Conservation (phyloP, 2,888 invertebrate genomes). For the Rhagonycha fulva region DNA sequence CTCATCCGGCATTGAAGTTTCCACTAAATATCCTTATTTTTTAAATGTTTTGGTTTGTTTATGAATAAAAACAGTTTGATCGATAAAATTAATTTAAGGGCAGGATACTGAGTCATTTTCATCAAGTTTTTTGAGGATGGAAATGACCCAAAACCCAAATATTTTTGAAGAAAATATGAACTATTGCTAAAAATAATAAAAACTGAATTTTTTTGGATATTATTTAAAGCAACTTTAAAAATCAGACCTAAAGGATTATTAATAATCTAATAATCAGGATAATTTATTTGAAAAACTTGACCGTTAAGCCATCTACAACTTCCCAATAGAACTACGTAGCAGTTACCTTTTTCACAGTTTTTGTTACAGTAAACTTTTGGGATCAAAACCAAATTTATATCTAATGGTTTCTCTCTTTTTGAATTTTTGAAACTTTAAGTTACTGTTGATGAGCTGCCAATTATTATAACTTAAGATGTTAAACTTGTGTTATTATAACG, state of each 20-base stretch:
- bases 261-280: neutral
- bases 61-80: neutral
- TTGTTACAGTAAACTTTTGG: neutral
- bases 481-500: neutral
- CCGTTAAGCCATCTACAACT: neutral
- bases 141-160: neutral
- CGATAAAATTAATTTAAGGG: neutral
- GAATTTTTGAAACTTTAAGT: neutral
- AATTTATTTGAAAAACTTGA: neutral
- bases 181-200: neutral
- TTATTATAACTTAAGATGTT: neutral
- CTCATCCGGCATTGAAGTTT: neutral
- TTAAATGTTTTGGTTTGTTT: neutral
- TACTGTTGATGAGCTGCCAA: neutral
- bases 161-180: too few species aligned
- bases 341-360: neutral
- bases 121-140: neutral
- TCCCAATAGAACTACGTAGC: neutral
- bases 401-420: neutral
- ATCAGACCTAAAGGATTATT: neutral
- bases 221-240: neutral
- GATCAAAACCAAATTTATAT: neutral
- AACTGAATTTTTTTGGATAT: neutral
- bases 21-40: neutral
- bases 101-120: neutral